Conservation (phyloP, 2,113 vertebrate genomes). For the Otocyon megalotis region DNA sequence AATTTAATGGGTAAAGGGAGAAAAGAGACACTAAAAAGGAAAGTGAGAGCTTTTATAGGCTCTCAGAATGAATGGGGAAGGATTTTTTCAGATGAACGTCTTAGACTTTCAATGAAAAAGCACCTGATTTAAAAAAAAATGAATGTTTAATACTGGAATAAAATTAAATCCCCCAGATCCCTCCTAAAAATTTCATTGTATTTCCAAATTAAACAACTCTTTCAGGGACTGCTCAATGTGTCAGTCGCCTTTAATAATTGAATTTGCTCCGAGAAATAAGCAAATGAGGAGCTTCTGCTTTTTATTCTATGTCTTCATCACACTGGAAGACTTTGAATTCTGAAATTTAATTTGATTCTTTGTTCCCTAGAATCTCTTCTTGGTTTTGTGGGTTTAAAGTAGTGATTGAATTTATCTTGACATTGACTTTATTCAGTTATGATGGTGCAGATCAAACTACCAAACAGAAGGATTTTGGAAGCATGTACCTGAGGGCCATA, state of each 20-base stretch:
- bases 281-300: not conserved
- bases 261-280: slow-evolving; percentile 56
- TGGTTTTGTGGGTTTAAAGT: not conserved
- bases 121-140: slow-evolving; percentile 8
- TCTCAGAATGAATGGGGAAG: not conserved
- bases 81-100: not conserved
- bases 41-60: not conserved
- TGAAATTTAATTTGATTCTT: slow-evolving; percentile 8
- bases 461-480: not conserved
- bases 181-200: slow-evolving; percentile 45
- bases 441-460: not conserved
- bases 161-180: slow-evolving; percentile 23
- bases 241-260: slow-evolving; percentile 16
- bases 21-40: slow-evolving; percentile 16
- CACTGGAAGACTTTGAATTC: not conserved
- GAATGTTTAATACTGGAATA: slow-evolving; percentile 37
- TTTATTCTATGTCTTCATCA: not conserved
- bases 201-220: slow-evolving; percentile 63
- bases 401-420: not conserved
- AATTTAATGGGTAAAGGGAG: slow-evolving; percentile 29
- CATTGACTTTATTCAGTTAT: not conserved
- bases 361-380: not conserved
- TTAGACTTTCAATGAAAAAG: slow-evolving; percentile 43
- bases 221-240: not conserved
- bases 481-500: not conserved